phyloP scores from a whole-genome alignment of 2,888 invertebrate genomes.

The Cryptus viduatorius region DNA sequence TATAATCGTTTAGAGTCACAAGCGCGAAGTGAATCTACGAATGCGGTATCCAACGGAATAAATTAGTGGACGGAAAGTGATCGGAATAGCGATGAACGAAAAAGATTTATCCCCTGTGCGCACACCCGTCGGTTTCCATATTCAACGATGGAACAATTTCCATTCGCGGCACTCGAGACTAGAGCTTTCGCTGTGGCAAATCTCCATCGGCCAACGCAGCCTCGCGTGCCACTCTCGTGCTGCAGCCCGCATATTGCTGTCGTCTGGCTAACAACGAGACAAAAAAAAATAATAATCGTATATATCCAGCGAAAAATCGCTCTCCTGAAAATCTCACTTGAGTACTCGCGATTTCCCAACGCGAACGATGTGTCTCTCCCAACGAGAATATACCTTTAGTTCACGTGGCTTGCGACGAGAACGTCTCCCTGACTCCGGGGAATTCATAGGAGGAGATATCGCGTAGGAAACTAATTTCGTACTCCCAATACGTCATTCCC shows the following conservation, averaged over 20 bases:
- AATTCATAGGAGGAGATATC: slow-evolving; percentile 74
- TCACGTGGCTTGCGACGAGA: slow-evolving; percentile 9
- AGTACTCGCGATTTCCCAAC: background rate
- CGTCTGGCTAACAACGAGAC: slow-evolving; percentile 3
- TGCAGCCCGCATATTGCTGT: slow-evolving; percentile 6
- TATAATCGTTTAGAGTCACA: background rate
- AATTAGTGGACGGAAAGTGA: background rate
- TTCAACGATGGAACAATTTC: slow-evolving; percentile 11
- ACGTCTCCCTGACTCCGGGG: slow-evolving; percentile 64
- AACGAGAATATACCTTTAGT: slow-evolving; percentile 14
- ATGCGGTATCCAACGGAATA: background rate
- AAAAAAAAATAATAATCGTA: slow-evolving; percentile 10
- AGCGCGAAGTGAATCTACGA: background rate
- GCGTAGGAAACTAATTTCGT: slow-evolving; percentile 74
- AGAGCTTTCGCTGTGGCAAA: background rate
- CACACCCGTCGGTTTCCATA: background rate
- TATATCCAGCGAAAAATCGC: slow-evolving; percentile 50
- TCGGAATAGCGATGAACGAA: background rate
- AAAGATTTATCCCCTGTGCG: background rate
- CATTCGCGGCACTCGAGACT: background rate
- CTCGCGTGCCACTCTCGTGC: background rate
- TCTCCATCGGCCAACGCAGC: slow-evolving; percentile 15
- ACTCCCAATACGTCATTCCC: slow-evolving; percentile 74
- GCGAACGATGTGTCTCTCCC: slow-evolving; percentile 7
- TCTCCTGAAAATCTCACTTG: slow-evolving; percentile 22